Evolutionary conservation across 2,888 invertebrate genomes (phyloP).

Genomic region (Leptopilina drosophilae): DNA sequence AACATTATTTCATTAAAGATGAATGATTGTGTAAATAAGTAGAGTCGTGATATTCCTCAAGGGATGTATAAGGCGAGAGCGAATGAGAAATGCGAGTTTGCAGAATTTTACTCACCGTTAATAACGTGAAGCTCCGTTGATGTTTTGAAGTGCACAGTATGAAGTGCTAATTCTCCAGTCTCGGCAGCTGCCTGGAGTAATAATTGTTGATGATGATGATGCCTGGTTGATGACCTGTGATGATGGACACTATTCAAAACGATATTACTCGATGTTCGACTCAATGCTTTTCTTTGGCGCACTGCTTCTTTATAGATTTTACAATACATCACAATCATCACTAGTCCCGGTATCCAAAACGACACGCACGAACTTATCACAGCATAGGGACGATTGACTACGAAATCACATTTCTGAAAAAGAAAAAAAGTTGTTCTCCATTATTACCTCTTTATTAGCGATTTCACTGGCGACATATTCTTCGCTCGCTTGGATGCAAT

Average conservation of each 20-base stretch:
- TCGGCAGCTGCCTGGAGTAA: constrained; percentile 72
- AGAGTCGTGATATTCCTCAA: too few relatives aligned
- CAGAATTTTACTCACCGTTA: constrained; percentile 68
- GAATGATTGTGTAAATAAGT: too few relatives aligned
- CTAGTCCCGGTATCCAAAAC: constrained; percentile 95
- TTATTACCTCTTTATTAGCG: too few relatives aligned
- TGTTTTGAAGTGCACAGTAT: constrained; percentile 69
- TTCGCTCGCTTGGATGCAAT: too few relatives aligned
- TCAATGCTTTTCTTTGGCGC: constrained; percentile 88
- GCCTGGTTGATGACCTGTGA: constrained; percentile 86
- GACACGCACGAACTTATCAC: constrained; percentile 93
- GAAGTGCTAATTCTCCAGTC: constrained; percentile 70
- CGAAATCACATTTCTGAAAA: constrained; percentile 83
- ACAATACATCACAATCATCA: constrained; percentile 95
- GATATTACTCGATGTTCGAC: constrained; percentile 91
- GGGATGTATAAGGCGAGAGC: too few relatives aligned
- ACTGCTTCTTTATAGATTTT: constrained; percentile 89
- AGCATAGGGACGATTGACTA: constrained; percentile 92
- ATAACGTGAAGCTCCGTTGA: constrained; percentile 70
- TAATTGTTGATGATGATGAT: constrained; percentile 80
- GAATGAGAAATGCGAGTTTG: too few relatives aligned
- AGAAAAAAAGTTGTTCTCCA: not conserved
- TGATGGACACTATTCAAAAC: constrained; percentile 90
- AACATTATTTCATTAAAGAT: too few relatives aligned
- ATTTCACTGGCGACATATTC: too few relatives aligned